Evolutionary conservation across 1,140 invertebrate species (phyloP), one percentile per base, ranked within the genome.

Genomic region (Apis cerana): DNA sequence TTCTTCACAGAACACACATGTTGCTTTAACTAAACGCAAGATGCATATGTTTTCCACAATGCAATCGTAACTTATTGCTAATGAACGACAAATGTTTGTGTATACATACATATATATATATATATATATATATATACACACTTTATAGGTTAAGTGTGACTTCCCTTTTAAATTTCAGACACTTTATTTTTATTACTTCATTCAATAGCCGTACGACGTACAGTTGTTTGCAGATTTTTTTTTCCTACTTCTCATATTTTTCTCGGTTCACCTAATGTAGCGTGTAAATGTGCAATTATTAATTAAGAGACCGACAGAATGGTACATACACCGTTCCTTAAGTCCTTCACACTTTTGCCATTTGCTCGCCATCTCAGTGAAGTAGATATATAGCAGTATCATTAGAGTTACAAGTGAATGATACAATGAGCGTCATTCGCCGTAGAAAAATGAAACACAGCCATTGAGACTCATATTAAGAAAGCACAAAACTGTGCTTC

Each of bases 301-400:
- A 91, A 87, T 91, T 76, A 92, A 92, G 92, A 91, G 89, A 92
- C 91, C 91, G 93, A 93, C 92, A 93, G 92, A 94, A 94, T 94
- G 92, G 92, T 94, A 94, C 91, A 84, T 93, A 89, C 86, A 91
- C 89, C 92, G 89, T 90, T 93, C 89, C 70, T 75, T 21, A 59
- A 59, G n/a, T 75, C 62, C 74, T 78, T 77, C 76, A 71, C 48
- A 64, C 68, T 65, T 58, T 80, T 85, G 76, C 74, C 79, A 33
- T 33, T 84, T 56, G 59, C 61, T 74, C 85, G 56, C 77, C 65
- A 69, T 79, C 64, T 56, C 74, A 69, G 84, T 88, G 83, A 89
- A 86, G 80, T 81, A 70, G 77, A 81, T 61, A 75, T 82, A 86
- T 89, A 86, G 85, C 71, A 82, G 83, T 86, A 85, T 90, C 84